Conservation (phyloP, 1,140 invertebrate species). For the Patella vulgata region DNA sequence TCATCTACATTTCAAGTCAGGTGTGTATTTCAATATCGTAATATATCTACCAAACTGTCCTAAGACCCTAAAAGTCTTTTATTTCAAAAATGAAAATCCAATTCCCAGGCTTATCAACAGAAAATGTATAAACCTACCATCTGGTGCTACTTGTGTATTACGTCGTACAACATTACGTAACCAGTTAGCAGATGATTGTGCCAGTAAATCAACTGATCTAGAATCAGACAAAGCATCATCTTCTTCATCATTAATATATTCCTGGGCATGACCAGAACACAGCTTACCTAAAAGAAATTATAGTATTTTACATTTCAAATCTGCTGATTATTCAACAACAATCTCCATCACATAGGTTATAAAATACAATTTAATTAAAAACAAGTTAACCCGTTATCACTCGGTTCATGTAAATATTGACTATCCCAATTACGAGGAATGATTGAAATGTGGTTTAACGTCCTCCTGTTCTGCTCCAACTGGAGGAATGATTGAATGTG, state of each 20-base stretch:
- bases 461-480: no score
- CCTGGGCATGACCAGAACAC: constrained; percentile 46
- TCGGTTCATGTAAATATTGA: no score
- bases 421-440: neutral
- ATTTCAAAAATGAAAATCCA: no score
- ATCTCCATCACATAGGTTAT: neutral
- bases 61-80: no score
- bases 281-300: constrained; percentile 47
- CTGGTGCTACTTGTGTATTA: constrained; percentile 61
- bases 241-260: constrained; percentile 49
- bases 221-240: constrained; percentile 49
- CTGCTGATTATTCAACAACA: neutral
- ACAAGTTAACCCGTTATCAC: no score
- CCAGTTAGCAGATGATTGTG: constrained; percentile 51
- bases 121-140: constrained; percentile 60
- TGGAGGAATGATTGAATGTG: no score
- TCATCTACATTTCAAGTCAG: no score
- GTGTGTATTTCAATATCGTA: no score
- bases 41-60: no score
- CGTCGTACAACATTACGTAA: constrained; percentile 57
- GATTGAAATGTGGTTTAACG: neutral
- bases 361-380: neutral
- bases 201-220: constrained; percentile 46
- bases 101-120: no score
- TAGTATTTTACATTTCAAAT: no score